Evolutionary conservation across 2,888 invertebrate genomes (phyloP), one percentile per base, ranked within the genome.

Genomic region (Ischnura elegans): DNA sequence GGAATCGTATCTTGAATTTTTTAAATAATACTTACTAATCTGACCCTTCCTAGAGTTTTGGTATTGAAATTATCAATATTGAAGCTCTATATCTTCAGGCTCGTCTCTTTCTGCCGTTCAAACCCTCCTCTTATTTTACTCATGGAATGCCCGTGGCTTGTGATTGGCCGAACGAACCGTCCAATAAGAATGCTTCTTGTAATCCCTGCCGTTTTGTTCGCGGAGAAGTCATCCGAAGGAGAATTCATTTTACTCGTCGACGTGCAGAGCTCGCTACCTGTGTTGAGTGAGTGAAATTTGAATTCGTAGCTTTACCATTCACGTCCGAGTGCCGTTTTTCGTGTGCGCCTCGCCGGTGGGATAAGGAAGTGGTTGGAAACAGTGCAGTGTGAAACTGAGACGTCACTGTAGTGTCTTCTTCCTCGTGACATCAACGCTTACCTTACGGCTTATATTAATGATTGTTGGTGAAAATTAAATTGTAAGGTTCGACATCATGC

Each of bases 231-330:
- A 42, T 46, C 45, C 66, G 61, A 47, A 36, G 43, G 47, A 61
- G n/a, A 43, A 61, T 61, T 90, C 66, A 90, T 43, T 90, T 61
- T n/a, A 43, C 43, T 90, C 61, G 42, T 47, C 55, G 90, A 87
- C 93, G 51, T 42, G 87, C 47, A 55, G 36, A 45, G 93, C 84
- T 84, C n/a, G 84, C 66, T 36, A 87, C n/a, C 46, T 55, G 93
- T 86, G 86, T 90, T 45, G 93, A 51, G 21, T 45, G 93, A 51
- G 21, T 93, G 66, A 93, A 93, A 94, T 86, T 93, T 93, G n/a
- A 94, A 94, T 66, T 94, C 94, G 25, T 45, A n/a, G 36, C n/a
- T 55, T 43, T 5, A n/a, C 61, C n/a, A n/a, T 61, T 55, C 36
- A 21, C 55, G 55, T 87, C 43, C 55, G 21, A 21, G 13, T 36